Evolutionary conservation across 2,113 vertebrate genomes (phyloP).

Genomic region (Gracilinanus agilis): DNA sequence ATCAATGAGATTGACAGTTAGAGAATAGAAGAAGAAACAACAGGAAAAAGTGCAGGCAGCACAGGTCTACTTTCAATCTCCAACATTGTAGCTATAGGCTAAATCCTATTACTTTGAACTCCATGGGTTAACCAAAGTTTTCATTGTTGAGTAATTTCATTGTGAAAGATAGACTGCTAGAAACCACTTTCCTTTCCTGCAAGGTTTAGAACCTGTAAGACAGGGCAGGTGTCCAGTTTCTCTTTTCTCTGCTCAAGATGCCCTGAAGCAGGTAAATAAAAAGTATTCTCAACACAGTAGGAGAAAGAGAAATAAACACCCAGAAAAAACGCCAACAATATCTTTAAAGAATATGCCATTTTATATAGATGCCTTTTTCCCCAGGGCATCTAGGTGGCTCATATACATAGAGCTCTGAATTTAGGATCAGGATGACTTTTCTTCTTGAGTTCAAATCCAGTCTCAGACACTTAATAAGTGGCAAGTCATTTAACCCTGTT

Average conservation of each 20-base stretch:
- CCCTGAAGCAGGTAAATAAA: background rate
- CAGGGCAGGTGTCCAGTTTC: background rate
- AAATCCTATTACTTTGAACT: background rate
- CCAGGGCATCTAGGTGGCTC: background rate
- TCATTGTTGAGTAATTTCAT: background rate
- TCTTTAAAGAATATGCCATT: background rate
- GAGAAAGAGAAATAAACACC: background rate
- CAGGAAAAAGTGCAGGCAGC: background rate
- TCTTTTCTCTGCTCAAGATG: background rate
- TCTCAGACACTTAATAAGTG: background rate
- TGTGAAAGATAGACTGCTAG: background rate
- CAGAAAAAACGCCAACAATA: background rate
- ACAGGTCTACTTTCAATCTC: background rate
- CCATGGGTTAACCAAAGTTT: background rate
- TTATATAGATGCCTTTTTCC: background rate
- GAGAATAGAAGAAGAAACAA: background rate
- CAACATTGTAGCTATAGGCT: background rate
- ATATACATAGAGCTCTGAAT: background rate
- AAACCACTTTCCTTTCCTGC: background rate
- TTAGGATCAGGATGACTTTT: background rate
- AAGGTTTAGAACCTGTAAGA: background rate
- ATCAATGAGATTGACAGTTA: background rate
- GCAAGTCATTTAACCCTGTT: background rate
- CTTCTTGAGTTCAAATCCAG: background rate
- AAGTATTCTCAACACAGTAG: background rate